Evolutionary conservation across 2,888 invertebrate species (phyloP), one percentile per base, ranked within the genome.

Genomic region (Pandemis heparana): DNA sequence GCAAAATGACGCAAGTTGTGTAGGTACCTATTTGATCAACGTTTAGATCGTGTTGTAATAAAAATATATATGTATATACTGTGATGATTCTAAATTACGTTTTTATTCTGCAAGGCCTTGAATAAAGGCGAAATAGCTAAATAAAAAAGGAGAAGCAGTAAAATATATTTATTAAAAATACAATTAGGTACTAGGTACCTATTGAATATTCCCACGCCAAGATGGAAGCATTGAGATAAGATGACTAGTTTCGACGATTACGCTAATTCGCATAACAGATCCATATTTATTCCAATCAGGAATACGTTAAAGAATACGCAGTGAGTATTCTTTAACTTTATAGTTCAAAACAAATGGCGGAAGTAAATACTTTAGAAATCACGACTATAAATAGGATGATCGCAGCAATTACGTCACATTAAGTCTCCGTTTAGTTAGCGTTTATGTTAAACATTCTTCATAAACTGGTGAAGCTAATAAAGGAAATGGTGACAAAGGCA

Each of bases 281-380:
- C 56, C 59, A 63, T 68, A 73, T 68, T 62, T 62, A 53, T 63
- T 48, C 56, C n/a, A 59, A 73, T 69, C 68, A 41, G 39, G 59
- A 64, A 48, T 60, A 59, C 48, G 59, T 51, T 39, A 38, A 68
- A 56, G 32, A 16, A 64, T 73, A 62, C 64, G 69, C 69, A 56
- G 43, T n/a, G 18, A 16, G 63, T 39, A 69, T 74, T 69, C 80
- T 79, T 79, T 78, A 82, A 79, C 79, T 80, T 77, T 23, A 78
- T 80, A 77, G 81, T 77, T 82, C 82, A 81, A 82, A 84, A 85
- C 83, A 82, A 80, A 81, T 84, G 83, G 81, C 85, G 84, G 83
- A 85, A 84, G 78, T 74, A 77, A 80, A 82, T 85, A 83, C 81
- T 86, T 86, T 83, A 82, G 82, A 85, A 80, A 81, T 83, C 82